Percentiles rank a stretch among this genome's conserved stretches.
These are phyloP conservation scores for Zaprionus davidi DNA, from an alignment of 1,140 invertebrate genomes.

Conservation along the genomic window DNA sequence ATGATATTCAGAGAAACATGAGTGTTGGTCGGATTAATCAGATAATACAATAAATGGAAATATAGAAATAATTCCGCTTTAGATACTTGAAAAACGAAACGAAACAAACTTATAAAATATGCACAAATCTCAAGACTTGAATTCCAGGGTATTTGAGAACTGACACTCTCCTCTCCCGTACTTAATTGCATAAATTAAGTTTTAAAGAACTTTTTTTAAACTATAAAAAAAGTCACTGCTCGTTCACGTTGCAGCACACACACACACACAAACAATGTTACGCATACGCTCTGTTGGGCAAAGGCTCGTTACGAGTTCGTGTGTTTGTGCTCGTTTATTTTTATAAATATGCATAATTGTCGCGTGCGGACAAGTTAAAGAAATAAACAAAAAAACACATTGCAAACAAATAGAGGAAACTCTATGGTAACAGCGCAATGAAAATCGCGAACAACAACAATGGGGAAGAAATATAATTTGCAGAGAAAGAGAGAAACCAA, in stretches of 20 bases:
- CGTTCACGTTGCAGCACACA: slow-evolving; percentile 4
- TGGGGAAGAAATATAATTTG: slow-evolving; percentile 32
- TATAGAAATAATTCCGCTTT: neutral
- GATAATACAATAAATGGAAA: neutral
- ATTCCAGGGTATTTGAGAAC: neutral
- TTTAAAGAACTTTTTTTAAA: slow-evolving; percentile 33
- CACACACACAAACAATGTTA: slow-evolving; percentile 53
- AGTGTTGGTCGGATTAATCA: neutral
- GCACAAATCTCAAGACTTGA: neutral
- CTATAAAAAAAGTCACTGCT: slow-evolving; percentile 1
- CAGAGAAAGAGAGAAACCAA: slow-evolving; percentile 8
- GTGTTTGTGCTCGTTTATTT: slow-evolving; percentile 56
- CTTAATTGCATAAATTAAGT: slow-evolving; percentile 23
- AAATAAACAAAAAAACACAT: slow-evolving; percentile 18
- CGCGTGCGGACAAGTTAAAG: slow-evolving; percentile 61
- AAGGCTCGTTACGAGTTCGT: slow-evolving; percentile 38
- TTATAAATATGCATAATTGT: slow-evolving; percentile 77
- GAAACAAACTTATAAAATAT: neutral
- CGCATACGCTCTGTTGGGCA: slow-evolving; percentile 70
- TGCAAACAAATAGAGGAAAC: slow-evolving; percentile 27
- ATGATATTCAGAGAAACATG: neutral
- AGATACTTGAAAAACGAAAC: neutral
- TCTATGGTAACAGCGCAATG: slow-evolving; percentile 15
- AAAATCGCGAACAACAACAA: slow-evolving; percentile 24
- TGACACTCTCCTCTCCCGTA: neutral